These are phyloP conservation scores for Pachyrhynchus sulphureomaculatus DNA, from an alignment of 1,140 invertebrate species.

Conservation along the genomic window DNA sequence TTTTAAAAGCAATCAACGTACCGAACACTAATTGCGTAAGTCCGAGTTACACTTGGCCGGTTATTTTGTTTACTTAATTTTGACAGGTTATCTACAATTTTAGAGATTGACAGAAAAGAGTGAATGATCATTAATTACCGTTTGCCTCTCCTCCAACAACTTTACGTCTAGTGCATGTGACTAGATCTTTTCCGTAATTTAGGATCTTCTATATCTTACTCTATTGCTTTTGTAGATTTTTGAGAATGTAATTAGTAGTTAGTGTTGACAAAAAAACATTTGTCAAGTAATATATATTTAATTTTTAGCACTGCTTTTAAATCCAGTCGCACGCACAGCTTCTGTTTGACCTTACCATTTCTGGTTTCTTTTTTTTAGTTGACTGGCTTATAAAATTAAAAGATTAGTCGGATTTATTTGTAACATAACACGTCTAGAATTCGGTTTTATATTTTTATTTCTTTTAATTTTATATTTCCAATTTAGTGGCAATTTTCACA, in stretches of 20 bases:
- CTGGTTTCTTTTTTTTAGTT: background rate
- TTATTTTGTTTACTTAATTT: too few relatives aligned
- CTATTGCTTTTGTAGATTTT: slow-evolving; percentile 1
- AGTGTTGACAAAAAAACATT: background rate
- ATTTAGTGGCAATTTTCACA: background rate
- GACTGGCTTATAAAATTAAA: background rate
- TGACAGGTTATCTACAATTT: too few relatives aligned
- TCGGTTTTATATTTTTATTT: too few relatives aligned
- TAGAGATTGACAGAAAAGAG: too few relatives aligned
- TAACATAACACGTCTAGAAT: too few relatives aligned
- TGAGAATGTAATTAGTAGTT: background rate
- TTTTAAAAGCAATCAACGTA: too few relatives aligned
- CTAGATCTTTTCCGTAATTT: slow-evolving; percentile 16
- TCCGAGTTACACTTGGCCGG: too few relatives aligned
- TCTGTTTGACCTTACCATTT: slow-evolving; percentile 19
- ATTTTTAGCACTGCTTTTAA: slow-evolving; percentile 24
- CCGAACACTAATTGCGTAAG: too few relatives aligned
- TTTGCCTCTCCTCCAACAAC: slow-evolving; percentile 2
- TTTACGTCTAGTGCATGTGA: slow-evolving; percentile 28
- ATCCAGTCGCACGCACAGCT: slow-evolving; percentile 32
- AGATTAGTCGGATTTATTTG: background rate
- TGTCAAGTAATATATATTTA: background rate
- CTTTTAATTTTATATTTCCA: too few relatives aligned
- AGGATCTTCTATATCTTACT: background rate
- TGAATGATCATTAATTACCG: too few relatives aligned